phyloP scores from a whole-genome alignment of 2,888 invertebrate species.

The Chaetogeoica ovagalla region DNA sequence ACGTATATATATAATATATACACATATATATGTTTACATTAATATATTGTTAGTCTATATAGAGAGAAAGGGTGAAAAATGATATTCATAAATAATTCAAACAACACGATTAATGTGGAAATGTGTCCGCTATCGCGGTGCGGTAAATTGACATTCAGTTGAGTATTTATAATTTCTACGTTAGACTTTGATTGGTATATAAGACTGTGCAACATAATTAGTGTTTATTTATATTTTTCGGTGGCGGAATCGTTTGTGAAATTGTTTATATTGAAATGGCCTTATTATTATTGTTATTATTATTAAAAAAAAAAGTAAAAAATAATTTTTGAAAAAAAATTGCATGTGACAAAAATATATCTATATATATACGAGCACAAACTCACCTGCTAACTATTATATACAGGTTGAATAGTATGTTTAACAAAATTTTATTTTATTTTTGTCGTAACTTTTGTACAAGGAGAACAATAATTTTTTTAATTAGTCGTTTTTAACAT shows the following conservation, averaged over 20 bases:
- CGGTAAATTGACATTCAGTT: constrained; percentile 48
- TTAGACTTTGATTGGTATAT: constrained; percentile 53
- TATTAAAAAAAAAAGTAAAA: constrained; percentile 36
- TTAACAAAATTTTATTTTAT: constrained; percentile 30
- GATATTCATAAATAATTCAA: constrained; percentile 51
- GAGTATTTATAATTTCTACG: constrained; percentile 52
- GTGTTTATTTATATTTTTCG: constrained; percentile 50
- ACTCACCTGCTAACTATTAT: constrained; percentile 51
- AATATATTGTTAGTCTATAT: constrained; percentile 50
- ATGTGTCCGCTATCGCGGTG: constrained; percentile 37
- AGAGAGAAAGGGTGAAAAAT: constrained; percentile 52
- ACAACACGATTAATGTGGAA: constrained; percentile 53
- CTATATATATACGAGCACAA: constrained; percentile 49
- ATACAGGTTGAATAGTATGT: constrained; percentile 51
- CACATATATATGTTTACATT: constrained; percentile 38
- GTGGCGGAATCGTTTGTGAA: constrained; percentile 52
- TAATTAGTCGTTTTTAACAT: constrained; percentile 40
- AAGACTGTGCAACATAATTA: constrained; percentile 53
- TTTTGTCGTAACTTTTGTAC: constrained; percentile 37
- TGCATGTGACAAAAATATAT: constrained; percentile 49
- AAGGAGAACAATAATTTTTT: constrained; percentile 43
- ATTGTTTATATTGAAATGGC: constrained; percentile 50
- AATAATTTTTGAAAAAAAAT: constrained; percentile 20
- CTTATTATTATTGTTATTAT: too few relatives aligned
- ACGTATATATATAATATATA: constrained; percentile 26